These are phyloP conservation scores for Drosophila obscura DNA, from an alignment of 1,140 invertebrate genomes.

Conservation along the genomic window DNA sequence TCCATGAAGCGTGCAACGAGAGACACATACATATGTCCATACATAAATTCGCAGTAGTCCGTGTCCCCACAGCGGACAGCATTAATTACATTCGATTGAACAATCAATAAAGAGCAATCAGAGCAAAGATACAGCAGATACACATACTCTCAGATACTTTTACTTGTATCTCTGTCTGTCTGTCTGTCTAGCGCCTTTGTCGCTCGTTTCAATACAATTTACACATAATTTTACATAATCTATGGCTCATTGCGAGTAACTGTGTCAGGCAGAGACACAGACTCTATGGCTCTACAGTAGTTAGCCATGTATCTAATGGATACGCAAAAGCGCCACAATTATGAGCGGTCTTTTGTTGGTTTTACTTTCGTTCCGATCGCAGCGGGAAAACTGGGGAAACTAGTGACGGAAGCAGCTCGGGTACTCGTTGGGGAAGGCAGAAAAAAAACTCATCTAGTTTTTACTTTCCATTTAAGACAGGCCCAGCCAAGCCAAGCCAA, in stretches of 20 bases:
- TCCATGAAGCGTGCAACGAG: conserved; percentile 46
- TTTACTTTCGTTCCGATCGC: conserved; percentile 69
- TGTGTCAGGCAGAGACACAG: conserved; percentile 26
- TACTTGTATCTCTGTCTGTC: conserved; percentile 29
- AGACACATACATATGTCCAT: conserved; percentile 21
- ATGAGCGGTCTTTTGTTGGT: conserved; percentile 62
- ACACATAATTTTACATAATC: conserved; percentile 53
- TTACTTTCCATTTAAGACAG: conserved; percentile 65
- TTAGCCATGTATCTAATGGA: conserved; percentile 39
- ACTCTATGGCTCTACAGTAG: not conserved
- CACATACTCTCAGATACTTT: conserved; percentile 40
- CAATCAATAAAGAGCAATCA: conserved; percentile 79
- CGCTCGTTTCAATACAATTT: conserved; percentile 46
- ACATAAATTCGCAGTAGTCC: conserved; percentile 57
- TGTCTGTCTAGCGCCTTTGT: not conserved
- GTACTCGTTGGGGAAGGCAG: conserved; percentile 11
- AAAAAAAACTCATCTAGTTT: conserved; percentile 56
- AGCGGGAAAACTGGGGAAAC: conserved; percentile 30
- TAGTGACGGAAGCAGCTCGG: conserved; percentile 12
- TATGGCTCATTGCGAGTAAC: conserved; percentile 37
- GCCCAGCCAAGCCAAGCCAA: conserved; percentile 19
- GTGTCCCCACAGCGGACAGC: conserved; percentile 54
- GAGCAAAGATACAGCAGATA: conserved; percentile 24
- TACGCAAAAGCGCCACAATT: conserved; percentile 57
- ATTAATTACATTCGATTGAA: conserved; percentile 78